Base-by-base conservation (phyloP, 1,140 invertebrate species). In the Papilio polyxenes region DNA sequence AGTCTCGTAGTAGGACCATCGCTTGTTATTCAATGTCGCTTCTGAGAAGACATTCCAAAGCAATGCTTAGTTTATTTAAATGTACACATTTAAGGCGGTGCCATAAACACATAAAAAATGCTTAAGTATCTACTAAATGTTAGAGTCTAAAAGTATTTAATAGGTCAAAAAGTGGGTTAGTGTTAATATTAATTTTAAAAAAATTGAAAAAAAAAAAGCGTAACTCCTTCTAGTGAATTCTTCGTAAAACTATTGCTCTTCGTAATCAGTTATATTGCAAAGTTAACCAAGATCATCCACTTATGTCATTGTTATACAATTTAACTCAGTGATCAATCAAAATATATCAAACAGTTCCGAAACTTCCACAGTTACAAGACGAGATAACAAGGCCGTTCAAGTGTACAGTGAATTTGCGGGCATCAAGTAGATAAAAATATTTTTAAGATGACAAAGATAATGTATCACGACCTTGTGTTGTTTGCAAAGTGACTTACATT, bases 401-500 rank as follows among this genome's bases (percentile, higher is more conserved):
- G 86, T 83, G 23, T 83, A 85, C 81, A 74, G 59, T 82, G 74
- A 85, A 75, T 82, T 84, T 84, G 31, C 65, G 65, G 65, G 15
- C 75, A 65, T 56, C 82, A 31, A 49, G 37, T 80, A 87, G 88
- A 90, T 90, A 90, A 87, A 86, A 80, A 84, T 84, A 85, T 87
- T 89, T 87, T 17, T 69, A 59, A 87, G 88, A 89, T 88, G 85
- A 87, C 83, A 87, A 81, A 75, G 87, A 89, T 87, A 88, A 85
- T 83, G 59, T 86, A 86, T 86, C 82, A 40, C 81, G 85, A 44
- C 88, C 87, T 89, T 89, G 86, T 31, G 59, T 40, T 23, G 69
- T 72, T 72, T 72, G 65, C 65, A 53, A 75, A 72, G 82, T 74
- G 17, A 62, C 15, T 65, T 65, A 72, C 65, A 37, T 31, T 31